Conservation (phyloP, 2,797 vertebrate genomes). For the Protonibea diacanthus region DNA sequence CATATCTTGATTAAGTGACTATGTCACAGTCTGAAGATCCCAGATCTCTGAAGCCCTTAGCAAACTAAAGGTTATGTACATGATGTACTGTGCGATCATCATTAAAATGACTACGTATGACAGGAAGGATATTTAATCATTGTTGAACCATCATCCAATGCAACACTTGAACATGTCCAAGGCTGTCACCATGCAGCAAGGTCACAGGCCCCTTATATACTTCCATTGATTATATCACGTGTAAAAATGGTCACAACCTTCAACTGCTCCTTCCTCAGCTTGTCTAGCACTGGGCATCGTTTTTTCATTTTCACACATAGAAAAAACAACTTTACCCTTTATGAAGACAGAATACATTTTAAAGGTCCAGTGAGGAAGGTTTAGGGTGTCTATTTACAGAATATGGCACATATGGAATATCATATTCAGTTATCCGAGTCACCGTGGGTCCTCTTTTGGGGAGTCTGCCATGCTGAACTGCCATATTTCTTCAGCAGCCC, state of each 20-base stretch:
- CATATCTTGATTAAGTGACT: not conserved
- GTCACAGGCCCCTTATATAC: slow-evolving; percentile 24
- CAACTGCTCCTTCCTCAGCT: not conserved
- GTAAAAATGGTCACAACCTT: slow-evolving; percentile 29
- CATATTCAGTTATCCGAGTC: too few relatives aligned
- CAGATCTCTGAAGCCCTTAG: not conserved
- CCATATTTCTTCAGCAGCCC: too few relatives aligned
- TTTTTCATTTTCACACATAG: not conserved
- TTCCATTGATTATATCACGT: slow-evolving; percentile 17
- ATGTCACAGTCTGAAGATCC: slow-evolving; percentile 12
- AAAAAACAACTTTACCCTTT: not conserved
- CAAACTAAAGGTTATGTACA: not conserved
- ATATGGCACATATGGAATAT: too few relatives aligned
- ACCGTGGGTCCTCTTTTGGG: too few relatives aligned
- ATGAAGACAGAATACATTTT: not conserved
- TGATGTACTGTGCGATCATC: not conserved
- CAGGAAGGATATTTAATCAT: not conserved
- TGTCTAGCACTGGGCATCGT: slow-evolving; percentile 1
- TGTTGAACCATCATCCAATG: slow-evolving; percentile 18
- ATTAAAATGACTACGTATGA: slow-evolving; percentile 6
- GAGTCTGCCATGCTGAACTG: too few relatives aligned
- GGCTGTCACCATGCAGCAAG: slow-evolving; percentile 25
- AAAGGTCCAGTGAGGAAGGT: too few relatives aligned
- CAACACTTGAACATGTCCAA: slow-evolving; percentile 40
- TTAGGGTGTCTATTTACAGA: too few relatives aligned